phyloP scores from a whole-genome alignment of 53 echinoderm and acorn worm species.

The Temnopleurus reevesii region DNA sequence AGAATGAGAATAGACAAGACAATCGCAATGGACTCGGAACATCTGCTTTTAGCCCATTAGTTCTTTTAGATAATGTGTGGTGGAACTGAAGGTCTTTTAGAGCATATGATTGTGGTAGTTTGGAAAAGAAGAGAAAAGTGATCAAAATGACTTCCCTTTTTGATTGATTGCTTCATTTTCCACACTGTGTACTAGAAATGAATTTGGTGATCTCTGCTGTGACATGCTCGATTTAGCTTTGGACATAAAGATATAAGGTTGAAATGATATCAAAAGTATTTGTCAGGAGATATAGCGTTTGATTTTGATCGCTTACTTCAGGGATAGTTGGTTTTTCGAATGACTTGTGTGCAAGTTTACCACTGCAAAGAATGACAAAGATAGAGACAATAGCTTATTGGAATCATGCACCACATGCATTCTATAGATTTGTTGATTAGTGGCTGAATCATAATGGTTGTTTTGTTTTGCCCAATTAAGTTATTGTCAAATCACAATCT shows the following conservation, averaged over 20 bases:
- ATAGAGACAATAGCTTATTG: no score
- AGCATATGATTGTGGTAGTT: conserved; percentile 19
- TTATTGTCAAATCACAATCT: no score
- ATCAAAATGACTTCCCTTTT: neutral
- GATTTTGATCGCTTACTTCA: neutral
- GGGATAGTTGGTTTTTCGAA: conserved; percentile 19
- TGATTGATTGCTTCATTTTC: neutral
- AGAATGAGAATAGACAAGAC: neutral
- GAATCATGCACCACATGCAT: no score
- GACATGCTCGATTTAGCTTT: neutral
- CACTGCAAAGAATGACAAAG: no score
- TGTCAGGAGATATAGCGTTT: neutral
- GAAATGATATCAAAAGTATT: neutral
- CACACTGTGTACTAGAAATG: neutral
- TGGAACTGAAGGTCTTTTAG: neutral
- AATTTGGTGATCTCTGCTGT: neutral
- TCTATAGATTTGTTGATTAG: no score
- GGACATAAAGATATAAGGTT: neutral
- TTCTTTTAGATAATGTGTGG: neutral
- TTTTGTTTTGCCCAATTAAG: no score
- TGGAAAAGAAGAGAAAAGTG: neutral
- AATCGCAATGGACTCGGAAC: neutral
- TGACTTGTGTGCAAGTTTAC: no score
- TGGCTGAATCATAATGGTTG: no score
- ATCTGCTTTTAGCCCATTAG: neutral